These are phyloP conservation scores for Cladorhizidae sp. DNA, from an alignment of 37 sponge, comb jelly and placozoan species.

Conservation along the genomic window DNA sequence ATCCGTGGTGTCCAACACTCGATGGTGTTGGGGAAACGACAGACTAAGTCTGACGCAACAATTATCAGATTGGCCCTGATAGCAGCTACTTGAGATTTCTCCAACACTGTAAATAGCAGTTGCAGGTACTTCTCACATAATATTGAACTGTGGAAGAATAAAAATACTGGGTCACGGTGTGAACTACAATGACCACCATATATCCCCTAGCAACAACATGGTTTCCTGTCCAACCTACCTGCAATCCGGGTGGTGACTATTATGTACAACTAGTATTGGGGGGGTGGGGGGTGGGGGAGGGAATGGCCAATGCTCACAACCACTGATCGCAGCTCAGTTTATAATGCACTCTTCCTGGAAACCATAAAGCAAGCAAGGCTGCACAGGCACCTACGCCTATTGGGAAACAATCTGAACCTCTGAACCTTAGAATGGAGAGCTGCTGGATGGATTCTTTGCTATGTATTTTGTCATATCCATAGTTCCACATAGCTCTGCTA, in stretches of 20 bases:
- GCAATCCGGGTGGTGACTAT: too few relatives aligned
- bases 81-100: constrained; percentile 62
- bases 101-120: constrained; percentile 88
- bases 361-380: too few relatives aligned
- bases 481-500: background rate
- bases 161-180: constrained; percentile 11
- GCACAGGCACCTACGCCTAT: too few relatives aligned
- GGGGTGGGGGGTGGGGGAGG: too few relatives aligned
- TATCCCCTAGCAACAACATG: background rate
- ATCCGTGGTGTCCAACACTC: constrained; percentile 93
- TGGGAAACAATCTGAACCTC: too few relatives aligned
- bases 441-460: too few relatives aligned
- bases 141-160: constrained; percentile 36
- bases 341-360: too few relatives aligned
- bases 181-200: background rate
- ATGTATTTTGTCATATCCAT: too few relatives aligned
- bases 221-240: background rate
- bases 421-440: too few relatives aligned
- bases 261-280: too few relatives aligned
- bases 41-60: constrained; percentile 68
- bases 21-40: constrained; percentile 90
- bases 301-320: too few relatives aligned
- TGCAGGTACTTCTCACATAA: constrained; percentile 84
- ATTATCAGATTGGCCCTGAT: constrained; percentile 78
- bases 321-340: too few relatives aligned